These are phyloP conservation scores for Cotesia glomerata DNA, from an alignment of 1,140 invertebrate species.

Conservation along the genomic window DNA sequence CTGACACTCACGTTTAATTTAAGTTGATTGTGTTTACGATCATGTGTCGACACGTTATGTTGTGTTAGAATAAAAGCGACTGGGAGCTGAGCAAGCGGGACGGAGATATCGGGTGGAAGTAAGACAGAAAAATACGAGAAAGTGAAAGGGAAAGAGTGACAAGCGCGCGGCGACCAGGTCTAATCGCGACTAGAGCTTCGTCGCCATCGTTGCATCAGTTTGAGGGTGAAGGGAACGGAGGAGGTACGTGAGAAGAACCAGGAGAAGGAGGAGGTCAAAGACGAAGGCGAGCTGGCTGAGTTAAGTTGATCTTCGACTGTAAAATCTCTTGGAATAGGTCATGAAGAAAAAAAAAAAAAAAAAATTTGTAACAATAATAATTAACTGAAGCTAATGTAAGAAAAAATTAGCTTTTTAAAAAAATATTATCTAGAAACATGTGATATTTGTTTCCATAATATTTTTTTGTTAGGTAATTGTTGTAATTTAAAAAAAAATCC, in stretches of 20 bases:
- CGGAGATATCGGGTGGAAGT: background rate
- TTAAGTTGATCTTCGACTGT: conserved; percentile 8
- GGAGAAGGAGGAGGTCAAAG: conserved; percentile 26
- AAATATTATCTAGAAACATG: no score
- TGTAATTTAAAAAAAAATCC: background rate
- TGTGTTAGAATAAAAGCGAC: background rate
- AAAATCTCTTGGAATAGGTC: conserved; percentile 15
- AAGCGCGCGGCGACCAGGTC: conserved; percentile 15
- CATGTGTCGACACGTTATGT: background rate
- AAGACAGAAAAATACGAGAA: background rate
- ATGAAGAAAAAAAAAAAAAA: background rate
- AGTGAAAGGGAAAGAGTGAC: conserved; percentile 25
- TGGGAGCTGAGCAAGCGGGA: background rate
- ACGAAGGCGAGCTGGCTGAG: conserved; percentile 17
- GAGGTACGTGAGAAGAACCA: conserved; percentile 10
- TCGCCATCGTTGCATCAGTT: conserved; percentile 26
- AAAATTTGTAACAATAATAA: background rate
- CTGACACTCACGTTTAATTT: no score
- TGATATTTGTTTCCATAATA: background rate
- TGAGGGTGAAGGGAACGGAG: conserved; percentile 29
- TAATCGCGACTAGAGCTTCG: conserved; percentile 30
- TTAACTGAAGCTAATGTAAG: no score
- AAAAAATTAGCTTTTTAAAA: no score
- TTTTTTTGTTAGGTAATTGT: background rate
- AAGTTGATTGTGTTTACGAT: no score